These are phyloP conservation scores for Nephrotoma appendiculata DNA, from an alignment of 2,888 invertebrate genomes.

Conservation along the genomic window DNA sequence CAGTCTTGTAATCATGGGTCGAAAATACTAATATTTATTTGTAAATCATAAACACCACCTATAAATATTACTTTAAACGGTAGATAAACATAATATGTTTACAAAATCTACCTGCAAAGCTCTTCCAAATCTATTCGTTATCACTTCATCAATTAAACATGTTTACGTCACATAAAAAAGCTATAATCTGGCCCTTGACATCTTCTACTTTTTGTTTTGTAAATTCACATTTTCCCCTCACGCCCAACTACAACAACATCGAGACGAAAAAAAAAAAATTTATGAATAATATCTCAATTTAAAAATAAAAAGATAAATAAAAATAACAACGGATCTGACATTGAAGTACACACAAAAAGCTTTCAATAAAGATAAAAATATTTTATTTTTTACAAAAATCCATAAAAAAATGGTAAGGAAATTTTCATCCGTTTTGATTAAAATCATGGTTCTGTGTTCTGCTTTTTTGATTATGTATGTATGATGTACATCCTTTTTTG, in stretches of 20 bases:
- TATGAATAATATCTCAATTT: neutral
- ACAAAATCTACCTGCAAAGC: too few relatives aligned
- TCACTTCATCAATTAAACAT: neutral
- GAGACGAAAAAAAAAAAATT: neutral
- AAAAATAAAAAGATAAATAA: neutral
- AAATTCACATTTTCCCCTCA: neutral
- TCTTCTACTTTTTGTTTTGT: neutral
- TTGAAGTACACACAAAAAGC: neutral
- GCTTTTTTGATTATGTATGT: neutral
- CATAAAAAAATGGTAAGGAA: neutral
- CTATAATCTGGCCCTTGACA: neutral
- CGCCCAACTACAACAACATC: neutral
- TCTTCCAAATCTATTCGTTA: neutral
- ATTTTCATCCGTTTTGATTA: neutral
- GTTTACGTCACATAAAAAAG: neutral
- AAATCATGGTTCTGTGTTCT: neutral
- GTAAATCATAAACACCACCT: too few relatives aligned
- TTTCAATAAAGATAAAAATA: neutral
- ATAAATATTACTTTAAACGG: too few relatives aligned
- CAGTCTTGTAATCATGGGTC: too few relatives aligned
- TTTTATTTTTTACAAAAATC: neutral
- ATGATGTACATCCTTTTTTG: neutral
- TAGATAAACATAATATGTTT: too few relatives aligned
- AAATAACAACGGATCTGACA: neutral
- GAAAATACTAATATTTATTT: too few relatives aligned